A percentile compares a stretch with the other conserved stretches of the same genome.
phyloP scores from a whole-genome alignment of 2,888 invertebrate species.

The Rhingia campestris region DNA sequence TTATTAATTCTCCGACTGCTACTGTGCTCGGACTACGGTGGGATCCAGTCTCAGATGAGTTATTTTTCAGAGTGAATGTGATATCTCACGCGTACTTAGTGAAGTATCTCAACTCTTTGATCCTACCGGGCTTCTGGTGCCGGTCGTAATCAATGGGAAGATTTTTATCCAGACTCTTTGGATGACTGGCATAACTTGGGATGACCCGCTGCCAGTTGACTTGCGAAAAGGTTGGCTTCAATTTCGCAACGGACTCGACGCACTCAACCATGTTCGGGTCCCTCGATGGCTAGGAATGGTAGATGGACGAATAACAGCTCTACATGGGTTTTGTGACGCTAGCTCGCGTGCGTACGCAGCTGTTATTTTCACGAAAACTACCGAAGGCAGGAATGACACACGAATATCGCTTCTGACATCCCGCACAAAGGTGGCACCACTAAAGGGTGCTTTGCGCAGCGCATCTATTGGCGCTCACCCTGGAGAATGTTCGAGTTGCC shows the following conservation, averaged over 20 bases:
- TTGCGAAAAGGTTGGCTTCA: background rate
- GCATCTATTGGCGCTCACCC: background rate
- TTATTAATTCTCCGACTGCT: no score
- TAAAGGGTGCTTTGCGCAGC: background rate
- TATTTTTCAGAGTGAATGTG: background rate
- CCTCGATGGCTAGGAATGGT: constrained; percentile 9
- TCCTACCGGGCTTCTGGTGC: constrained; percentile 19
- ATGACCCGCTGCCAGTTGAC: constrained; percentile 1
- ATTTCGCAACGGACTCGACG: background rate
- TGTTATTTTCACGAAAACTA: background rate
- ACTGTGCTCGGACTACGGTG: constrained; percentile 23
- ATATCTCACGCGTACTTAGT: background rate
- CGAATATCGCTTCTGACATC: constrained; percentile 13
- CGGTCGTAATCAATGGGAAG: constrained; percentile 6
- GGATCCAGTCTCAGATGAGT: background rate
- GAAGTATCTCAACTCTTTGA: constrained; percentile 10
- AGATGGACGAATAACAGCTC: background rate
- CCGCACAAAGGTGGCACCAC: constrained; percentile 14
- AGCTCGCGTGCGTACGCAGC: no score
- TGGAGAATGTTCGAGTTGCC: no score
- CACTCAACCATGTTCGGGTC: background rate
- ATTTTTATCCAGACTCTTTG: constrained; percentile 16
- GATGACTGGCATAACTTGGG: constrained; percentile 10
- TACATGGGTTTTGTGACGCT: no score
- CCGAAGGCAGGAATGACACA: no score